A percentile compares a stretch with the other conserved stretches of the same genome.
phyloP scores from a whole-genome alignment of 2,888 invertebrate species.

The Chymomyza fuscimana region DNA sequence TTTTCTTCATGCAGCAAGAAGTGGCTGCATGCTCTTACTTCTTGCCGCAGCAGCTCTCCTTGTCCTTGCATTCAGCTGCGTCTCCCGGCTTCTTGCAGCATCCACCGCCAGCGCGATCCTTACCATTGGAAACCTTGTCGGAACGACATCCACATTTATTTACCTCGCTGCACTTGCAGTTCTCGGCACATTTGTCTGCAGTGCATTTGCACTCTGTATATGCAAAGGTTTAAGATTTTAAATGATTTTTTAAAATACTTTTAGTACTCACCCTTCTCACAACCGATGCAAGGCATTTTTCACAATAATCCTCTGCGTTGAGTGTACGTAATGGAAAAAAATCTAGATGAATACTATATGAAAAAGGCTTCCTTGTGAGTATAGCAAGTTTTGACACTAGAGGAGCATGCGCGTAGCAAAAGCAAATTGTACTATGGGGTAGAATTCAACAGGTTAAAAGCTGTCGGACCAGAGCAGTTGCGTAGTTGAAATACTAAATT shows the following conservation, averaged over 20 bases:
- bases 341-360: not conserved
- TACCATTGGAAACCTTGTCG: slow-evolving; percentile 7
- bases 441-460: not conserved
- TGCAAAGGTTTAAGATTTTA: not conserved
- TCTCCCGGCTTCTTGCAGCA: slow-evolving; percentile 35
- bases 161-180: slow-evolving; percentile 71
- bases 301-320: not conserved
- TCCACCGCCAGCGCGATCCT: slow-evolving; percentile 13
- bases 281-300: slow-evolving; percentile 72
- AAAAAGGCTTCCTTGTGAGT: slow-evolving; percentile 2
- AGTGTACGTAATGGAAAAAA: slow-evolving; percentile 3
- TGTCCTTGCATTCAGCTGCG: not conserved
- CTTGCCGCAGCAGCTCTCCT: slow-evolving; percentile 32
- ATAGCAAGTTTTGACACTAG: slow-evolving; percentile 18
- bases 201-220: slow-evolving; percentile 77
- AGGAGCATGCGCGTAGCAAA: slow-evolving; percentile 46
- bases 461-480: not conserved
- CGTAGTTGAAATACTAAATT: not conserved
- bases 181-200: slow-evolving; percentile 69
- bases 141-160: slow-evolving; percentile 49
- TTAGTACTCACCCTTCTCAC: slow-evolving; percentile 58
- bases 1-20: not conserved
- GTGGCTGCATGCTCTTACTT: slow-evolving; percentile 25
- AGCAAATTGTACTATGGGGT: not conserved
- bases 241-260: not conserved